Evolutionary conservation across 2,797 vertebrate species (phyloP).

Genomic region (Crenuchus spilurus): DNA sequence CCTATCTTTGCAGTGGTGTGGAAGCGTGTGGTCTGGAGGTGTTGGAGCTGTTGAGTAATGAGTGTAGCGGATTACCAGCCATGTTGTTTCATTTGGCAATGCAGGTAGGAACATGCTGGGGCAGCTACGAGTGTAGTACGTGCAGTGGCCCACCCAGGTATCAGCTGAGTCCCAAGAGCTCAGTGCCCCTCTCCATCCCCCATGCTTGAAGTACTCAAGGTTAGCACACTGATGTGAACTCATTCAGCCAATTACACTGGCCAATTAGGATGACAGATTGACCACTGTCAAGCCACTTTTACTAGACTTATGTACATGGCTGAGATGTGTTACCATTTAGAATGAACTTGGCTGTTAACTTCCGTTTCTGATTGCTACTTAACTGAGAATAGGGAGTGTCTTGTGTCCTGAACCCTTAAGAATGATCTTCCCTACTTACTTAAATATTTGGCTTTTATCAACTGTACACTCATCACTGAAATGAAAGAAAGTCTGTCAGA

Average conservation of each 20-base stretch:
- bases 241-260: not conserved
- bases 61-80: slow-evolving; percentile 44
- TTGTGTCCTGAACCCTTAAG: too few species aligned
- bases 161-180: slow-evolving; percentile 45
- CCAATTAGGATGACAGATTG: not conserved
- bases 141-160: slow-evolving; percentile 69
- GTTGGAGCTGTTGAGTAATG: slow-evolving; percentile 68
- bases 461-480: not conserved
- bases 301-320: not conserved
- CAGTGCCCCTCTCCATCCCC: slow-evolving; percentile 12
- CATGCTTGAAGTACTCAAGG: not conserved
- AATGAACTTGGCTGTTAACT: not conserved
- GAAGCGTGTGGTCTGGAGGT: slow-evolving; percentile 60
- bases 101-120: slow-evolving; percentile 71
- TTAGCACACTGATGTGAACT: not conserved
- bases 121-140: slow-evolving; percentile 53
- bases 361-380: too few species aligned
- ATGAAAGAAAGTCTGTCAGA: not conserved
- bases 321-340: not conserved
- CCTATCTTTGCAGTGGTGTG: slow-evolving; percentile 9
- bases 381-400: too few species aligned
- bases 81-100: slow-evolving; percentile 49
- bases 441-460: not conserved
- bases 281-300: too few species aligned
- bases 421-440: too few species aligned